Percentiles rank a stretch among this genome's conserved stretches.
These are phyloP conservation scores for Hirtodrosophila duncani DNA, from an alignment of 2,888 invertebrate genomes.

Conservation along the genomic window DNA sequence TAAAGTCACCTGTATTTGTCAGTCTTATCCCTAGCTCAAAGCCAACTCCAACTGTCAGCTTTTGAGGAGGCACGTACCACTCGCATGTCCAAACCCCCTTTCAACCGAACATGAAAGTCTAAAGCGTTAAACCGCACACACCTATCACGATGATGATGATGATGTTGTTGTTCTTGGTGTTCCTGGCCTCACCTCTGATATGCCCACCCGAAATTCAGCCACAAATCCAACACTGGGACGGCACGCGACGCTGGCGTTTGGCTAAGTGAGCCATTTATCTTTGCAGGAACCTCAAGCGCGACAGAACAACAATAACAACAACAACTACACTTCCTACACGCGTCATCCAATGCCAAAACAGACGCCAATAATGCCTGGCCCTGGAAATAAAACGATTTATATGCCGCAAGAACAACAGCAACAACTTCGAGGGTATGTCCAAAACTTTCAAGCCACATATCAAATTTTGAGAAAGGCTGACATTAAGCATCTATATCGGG, in stretches of 20 bases:
- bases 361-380: constrained; percentile 63
- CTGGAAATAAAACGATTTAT: constrained; percentile 73
- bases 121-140: constrained; percentile 72
- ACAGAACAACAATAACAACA: constrained; percentile 55
- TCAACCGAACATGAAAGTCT: too few species aligned
- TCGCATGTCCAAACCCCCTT: constrained; percentile 25
- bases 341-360: constrained; percentile 64
- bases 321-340: constrained; percentile 51
- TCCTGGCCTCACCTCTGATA: constrained; percentile 43
- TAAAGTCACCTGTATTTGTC: constrained; percentile 70
- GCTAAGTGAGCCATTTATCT: constrained; percentile 78
- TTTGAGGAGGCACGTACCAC: constrained; percentile 46
- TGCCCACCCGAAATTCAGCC: constrained; percentile 19
- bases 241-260: constrained; percentile 23
- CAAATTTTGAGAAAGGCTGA: too few species aligned
- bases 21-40: constrained; percentile 58
- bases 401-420: constrained; percentile 58
- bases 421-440: too few species aligned
- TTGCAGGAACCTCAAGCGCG: constrained; percentile 71
- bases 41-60: constrained; percentile 42
- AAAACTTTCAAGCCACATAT: too few species aligned
- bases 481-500: too few species aligned
- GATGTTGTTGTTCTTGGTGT: constrained; percentile 24
- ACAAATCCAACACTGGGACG: constrained; percentile 6
- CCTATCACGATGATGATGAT: constrained; percentile 49